Conservation (phyloP, 2,113 vertebrate genomes). For the Vireo altiloquus region DNA sequence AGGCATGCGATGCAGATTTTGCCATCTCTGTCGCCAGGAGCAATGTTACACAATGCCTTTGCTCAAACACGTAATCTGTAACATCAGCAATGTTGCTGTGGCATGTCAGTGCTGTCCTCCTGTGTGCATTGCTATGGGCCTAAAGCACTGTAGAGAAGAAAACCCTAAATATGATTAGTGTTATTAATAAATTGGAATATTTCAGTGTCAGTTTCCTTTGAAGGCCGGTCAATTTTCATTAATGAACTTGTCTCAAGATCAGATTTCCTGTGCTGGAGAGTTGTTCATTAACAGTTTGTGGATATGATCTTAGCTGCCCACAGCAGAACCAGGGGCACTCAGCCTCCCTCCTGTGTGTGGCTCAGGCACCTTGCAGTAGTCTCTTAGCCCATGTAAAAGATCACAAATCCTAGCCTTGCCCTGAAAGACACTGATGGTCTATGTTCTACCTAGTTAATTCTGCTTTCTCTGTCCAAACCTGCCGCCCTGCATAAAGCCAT, state of each 20-base stretch:
- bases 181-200: background rate
- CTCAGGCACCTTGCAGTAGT: background rate
- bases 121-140: background rate
- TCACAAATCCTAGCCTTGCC: background rate
- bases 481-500: background rate
- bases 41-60: background rate
- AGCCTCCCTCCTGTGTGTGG: accelerated
- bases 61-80: background rate
- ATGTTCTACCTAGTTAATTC: background rate
- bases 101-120: background rate
- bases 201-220: background rate
- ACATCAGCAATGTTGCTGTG: background rate
- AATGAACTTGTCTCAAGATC: background rate
- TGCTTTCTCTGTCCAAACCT: background rate
- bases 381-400: background rate
- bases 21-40: background rate
- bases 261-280: background rate
- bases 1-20: background rate
- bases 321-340: background rate
- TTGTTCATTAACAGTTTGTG: background rate
- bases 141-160: background rate
- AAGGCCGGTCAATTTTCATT: background rate
- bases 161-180: background rate
- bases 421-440: background rate
- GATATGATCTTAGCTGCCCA: background rate